These are phyloP conservation scores for Drosophila trapezifrons DNA, from an alignment of 1,140 invertebrate genomes.

Conservation along the genomic window DNA sequence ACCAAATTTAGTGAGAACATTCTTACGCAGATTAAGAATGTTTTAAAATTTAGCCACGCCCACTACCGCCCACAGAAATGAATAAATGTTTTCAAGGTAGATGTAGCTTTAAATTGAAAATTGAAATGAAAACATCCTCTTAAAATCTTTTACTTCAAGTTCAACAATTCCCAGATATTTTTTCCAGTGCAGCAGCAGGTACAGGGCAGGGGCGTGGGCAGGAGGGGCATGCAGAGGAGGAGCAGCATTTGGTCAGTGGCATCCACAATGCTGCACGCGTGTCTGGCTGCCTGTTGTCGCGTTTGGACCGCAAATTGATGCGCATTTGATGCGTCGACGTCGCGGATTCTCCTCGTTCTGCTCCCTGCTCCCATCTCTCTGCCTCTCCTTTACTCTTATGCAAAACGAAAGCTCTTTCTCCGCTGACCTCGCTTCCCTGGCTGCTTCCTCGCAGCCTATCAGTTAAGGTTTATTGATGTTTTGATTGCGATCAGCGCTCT, in stretches of 20 bases:
- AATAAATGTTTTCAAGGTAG: too few species aligned
- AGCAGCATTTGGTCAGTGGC: constrained; percentile 27
- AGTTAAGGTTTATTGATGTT: constrained; percentile 84
- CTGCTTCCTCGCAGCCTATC: constrained; percentile 42
- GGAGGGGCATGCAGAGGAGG: background rate
- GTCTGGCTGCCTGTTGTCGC: constrained; percentile 72
- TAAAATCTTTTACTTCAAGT: background rate
- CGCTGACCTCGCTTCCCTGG: background rate
- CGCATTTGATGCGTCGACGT: constrained; percentile 69
- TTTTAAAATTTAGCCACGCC: background rate
- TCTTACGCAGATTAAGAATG: background rate
- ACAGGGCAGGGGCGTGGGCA: constrained; percentile 7
- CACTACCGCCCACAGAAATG: background rate
- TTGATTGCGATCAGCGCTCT: constrained; percentile 79
- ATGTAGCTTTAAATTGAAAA: too few species aligned
- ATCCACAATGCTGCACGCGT: constrained; percentile 66
- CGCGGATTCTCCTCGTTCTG: constrained; percentile 10
- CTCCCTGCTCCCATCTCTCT: background rate
- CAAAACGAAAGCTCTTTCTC: constrained; percentile 49
- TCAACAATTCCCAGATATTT: background rate
- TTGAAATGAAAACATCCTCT: too few species aligned
- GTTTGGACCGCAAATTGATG: constrained; percentile 73
- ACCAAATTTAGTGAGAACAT: background rate
- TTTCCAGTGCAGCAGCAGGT: constrained; percentile 11
- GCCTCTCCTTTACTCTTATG: constrained; percentile 7